A percentile compares a stretch with the other conserved stretches of the same genome.
Conservation (phyloP, 2,113 vertebrate species). For the Nothobranchius kuhntae region DNA sequence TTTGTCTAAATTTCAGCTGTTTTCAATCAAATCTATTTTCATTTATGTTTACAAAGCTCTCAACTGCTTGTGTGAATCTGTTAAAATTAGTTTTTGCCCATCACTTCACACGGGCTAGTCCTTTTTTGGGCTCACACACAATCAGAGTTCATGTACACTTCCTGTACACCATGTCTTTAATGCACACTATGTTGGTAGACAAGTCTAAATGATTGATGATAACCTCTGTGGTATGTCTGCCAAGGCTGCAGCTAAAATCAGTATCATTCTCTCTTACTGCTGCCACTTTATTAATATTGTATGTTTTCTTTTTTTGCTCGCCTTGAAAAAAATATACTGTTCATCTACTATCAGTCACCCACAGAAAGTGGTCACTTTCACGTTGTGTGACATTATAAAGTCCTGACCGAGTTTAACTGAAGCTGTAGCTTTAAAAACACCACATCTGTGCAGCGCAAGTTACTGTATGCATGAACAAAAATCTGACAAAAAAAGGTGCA, state of each 20-base stretch:
- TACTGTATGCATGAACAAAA: too few relatives aligned
- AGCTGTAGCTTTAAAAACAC: too few relatives aligned
- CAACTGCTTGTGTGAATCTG: background rate
- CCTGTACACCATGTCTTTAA: conserved; percentile 38
- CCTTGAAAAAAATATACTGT: conserved; percentile 36
- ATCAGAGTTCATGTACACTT: conserved; percentile 23
- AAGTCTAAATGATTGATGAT: conserved; percentile 71
- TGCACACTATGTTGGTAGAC: conserved; percentile 47
- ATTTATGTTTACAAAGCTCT: background rate
- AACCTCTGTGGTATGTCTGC: conserved; percentile 48
- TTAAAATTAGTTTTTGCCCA: background rate
- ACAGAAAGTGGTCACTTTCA: background rate
- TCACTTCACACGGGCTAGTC: conserved; percentile 5
- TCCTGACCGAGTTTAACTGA: too few relatives aligned
- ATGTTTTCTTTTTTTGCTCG: conserved; percentile 35
- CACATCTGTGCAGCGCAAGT: too few relatives aligned
- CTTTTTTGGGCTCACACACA: conserved; percentile 15
- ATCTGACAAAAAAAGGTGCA: too few relatives aligned
- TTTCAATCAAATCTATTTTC: conserved; percentile 13
- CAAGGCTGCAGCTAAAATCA: conserved; percentile 63
- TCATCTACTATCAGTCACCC: background rate
- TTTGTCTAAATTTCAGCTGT: conserved; percentile 37
- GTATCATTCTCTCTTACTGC: conserved; percentile 56
- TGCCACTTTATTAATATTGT: conserved; percentile 68
- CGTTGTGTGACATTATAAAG: too few relatives aligned